phyloP scores from a whole-genome alignment of 2,797 vertebrate genomes.

The Acropternis orthonyx region DNA sequence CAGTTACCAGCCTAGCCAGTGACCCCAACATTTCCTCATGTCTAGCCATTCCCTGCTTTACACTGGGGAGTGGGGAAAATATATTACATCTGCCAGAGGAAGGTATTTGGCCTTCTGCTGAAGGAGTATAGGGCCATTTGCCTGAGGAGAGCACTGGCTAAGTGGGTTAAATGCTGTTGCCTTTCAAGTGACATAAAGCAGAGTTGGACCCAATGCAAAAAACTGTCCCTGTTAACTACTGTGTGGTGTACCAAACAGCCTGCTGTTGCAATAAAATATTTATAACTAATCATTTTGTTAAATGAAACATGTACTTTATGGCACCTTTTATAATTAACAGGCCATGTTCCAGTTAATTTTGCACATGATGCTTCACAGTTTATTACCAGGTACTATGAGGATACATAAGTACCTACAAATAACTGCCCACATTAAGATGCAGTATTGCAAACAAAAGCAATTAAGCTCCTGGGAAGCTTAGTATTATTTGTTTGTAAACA shows the following conservation, averaged over 20 bases:
- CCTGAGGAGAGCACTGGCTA: not conserved
- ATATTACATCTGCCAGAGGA: not conserved
- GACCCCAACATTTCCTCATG: not conserved
- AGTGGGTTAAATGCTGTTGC: not conserved
- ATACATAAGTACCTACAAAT: not conserved
- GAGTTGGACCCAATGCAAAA: not conserved
- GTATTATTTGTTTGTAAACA: not conserved
- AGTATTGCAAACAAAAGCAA: not conserved
- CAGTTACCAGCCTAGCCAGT: not conserved
- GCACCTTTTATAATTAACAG: constrained; percentile 33
- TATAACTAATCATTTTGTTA: constrained; percentile 31
- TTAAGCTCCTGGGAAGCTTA: not conserved
- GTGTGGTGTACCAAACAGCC: not conserved
- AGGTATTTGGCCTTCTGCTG: not conserved
- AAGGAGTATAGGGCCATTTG: not conserved
- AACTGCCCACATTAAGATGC: not conserved
- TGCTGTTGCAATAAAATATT: constrained; percentile 16
- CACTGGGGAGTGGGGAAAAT: not conserved
- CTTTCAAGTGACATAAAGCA: not conserved
- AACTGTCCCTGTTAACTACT: not conserved
- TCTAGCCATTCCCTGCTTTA: not conserved
- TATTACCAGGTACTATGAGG: not conserved
- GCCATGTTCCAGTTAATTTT: not conserved
- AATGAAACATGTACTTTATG: constrained; percentile 14
- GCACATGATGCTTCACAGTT: not conserved